Conservation (phyloP, 2,797 vertebrate species). For the Pteropus rufus region DNA sequence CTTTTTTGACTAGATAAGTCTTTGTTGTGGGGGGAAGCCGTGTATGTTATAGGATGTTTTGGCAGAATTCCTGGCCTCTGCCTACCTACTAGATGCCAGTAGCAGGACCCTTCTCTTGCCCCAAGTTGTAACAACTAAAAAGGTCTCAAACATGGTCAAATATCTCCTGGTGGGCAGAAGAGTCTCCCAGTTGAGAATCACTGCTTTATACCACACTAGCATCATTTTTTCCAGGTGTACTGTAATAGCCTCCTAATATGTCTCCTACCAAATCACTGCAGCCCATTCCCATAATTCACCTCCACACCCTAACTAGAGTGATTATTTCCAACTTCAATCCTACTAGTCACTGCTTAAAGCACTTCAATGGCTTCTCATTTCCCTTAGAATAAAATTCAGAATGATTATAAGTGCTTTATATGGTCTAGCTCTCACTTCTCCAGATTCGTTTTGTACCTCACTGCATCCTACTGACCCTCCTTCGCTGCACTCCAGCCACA, state of each 20-base stretch:
- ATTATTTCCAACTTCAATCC: background rate
- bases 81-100: background rate
- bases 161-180: background rate
- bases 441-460: background rate
- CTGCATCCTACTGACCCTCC: background rate
- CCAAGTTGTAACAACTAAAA: background rate
- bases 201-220: background rate
- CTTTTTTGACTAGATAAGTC: background rate
- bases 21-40: background rate
- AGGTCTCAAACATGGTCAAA: background rate
- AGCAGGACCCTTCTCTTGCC: background rate
- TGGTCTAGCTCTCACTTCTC: background rate
- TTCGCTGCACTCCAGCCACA: background rate
- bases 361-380: background rate
- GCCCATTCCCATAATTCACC: background rate
- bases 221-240: background rate
- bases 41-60: background rate
- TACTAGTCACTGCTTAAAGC: background rate
- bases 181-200: background rate
- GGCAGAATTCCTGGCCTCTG: background rate
- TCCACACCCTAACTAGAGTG: background rate
- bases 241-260: background rate
- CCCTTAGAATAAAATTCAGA: background rate
- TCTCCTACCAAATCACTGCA: background rate
- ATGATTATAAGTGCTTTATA: background rate